Evolutionary conservation across 1,140 invertebrate genomes (phyloP).

Genomic region (Brachionus asplanchnoidis): DNA sequence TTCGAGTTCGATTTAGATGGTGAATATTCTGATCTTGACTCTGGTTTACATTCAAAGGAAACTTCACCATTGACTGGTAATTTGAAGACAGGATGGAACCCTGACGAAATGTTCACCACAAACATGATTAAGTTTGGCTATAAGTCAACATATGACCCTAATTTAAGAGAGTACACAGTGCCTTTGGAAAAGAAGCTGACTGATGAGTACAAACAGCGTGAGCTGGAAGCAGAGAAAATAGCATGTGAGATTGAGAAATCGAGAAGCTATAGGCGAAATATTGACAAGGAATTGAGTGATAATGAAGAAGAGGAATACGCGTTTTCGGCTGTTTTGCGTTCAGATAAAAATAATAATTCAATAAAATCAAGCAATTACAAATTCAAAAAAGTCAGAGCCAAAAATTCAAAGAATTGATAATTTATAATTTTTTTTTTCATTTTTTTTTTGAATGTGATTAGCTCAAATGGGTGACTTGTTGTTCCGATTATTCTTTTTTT

Average conservation of each 20-base stretch:
- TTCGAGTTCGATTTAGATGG: neutral
- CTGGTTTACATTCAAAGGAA: neutral
- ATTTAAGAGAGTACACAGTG: slow-evolving; percentile 22
- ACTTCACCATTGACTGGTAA: neutral
- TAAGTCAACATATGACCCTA: slow-evolving; percentile 22
- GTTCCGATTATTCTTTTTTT: neutral
- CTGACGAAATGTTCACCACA: slow-evolving; percentile 11
- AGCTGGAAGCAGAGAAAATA: slow-evolving; percentile 21
- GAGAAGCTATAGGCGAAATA: slow-evolving; percentile 8
- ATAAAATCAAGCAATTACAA: neutral
- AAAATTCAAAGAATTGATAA: neutral
- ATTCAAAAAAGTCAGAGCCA: neutral
- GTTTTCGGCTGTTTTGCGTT: slow-evolving; percentile 32
- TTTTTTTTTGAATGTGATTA: neutral
- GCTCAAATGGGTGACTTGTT: neutral
- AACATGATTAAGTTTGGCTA: slow-evolving; percentile 28
- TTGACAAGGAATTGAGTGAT: slow-evolving; percentile 27
- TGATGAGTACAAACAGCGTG: slow-evolving; percentile 12
- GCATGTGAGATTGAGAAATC: slow-evolving; percentile 1
- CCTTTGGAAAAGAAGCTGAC: neutral
- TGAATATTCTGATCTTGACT: neutral
- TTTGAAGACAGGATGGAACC: neutral
- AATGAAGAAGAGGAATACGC: slow-evolving; percentile 40
- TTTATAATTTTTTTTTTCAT: neutral
- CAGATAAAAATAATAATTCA: slow-evolving; percentile 9